Conservation (phyloP, 2,113 vertebrate genomes). For the Melanostigma gelatinosum region DNA sequence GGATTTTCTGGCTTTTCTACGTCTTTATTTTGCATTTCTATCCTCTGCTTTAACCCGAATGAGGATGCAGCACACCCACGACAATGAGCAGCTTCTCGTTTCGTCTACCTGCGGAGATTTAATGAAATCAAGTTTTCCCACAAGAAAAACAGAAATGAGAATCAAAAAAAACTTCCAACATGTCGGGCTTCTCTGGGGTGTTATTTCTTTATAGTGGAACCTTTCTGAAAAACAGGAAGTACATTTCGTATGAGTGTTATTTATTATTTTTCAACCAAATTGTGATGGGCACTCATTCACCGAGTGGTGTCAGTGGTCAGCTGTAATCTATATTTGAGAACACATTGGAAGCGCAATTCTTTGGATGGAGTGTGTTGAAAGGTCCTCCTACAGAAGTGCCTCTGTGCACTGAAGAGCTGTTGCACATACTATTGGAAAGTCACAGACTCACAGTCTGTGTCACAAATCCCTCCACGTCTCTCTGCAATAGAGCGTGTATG, state of each 20-base stretch:
- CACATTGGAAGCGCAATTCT: not conserved
- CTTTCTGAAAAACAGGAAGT: not conserved
- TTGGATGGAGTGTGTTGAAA: slow-evolving; percentile 20
- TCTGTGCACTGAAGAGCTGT: slow-evolving; percentile 3
- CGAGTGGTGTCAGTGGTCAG: slow-evolving; percentile 6
- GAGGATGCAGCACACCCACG: not conserved
- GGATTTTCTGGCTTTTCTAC: slow-evolving; percentile 15
- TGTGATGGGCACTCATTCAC: not conserved
- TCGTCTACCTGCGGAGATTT: not conserved
- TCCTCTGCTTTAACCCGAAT: slow-evolving; percentile 6
- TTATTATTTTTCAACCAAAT: not conserved
- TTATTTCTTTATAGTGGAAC: not conserved
- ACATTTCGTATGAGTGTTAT: not conserved
- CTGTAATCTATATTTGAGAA: slow-evolving; percentile 43
- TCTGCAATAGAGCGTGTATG: too few relatives aligned
- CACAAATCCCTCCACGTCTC: too few relatives aligned
- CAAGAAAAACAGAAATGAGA: not conserved
- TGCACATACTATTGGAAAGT: not conserved
- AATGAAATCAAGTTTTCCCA: slow-evolving; percentile 5
- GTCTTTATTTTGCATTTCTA: slow-evolving; percentile 24
- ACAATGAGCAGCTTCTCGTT: slow-evolving; percentile 1
- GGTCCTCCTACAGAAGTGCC: slow-evolving; percentile 19
- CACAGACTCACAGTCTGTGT: too few relatives aligned
- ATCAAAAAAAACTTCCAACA: slow-evolving; percentile 4
- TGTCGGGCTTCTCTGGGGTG: not conserved